Conservation (phyloP, 2,113 vertebrate species). For the Murina feae region DNA sequence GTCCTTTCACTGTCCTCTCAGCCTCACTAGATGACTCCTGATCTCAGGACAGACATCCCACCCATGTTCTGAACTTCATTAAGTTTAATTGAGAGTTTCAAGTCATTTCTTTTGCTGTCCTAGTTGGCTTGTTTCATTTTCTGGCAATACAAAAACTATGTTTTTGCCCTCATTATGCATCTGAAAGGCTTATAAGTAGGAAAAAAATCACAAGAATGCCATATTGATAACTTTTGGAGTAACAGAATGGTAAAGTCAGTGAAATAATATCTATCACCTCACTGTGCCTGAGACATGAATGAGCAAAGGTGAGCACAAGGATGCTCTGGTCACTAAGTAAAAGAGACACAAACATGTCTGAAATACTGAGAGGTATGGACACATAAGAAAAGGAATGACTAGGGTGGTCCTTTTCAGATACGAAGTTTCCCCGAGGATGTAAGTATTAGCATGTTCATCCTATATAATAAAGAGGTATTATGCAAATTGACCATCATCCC, state of each 20-base stretch:
- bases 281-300: too few species aligned
- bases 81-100: background rate
- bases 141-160: background rate
- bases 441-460: too few species aligned
- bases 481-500: too few species aligned
- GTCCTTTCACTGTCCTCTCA: background rate
- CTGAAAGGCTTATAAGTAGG: background rate
- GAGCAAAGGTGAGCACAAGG: too few species aligned
- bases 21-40: background rate
- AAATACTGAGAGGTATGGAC: too few species aligned
- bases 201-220: background rate
- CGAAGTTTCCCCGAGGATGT: too few species aligned
- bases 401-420: too few species aligned
- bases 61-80: background rate
- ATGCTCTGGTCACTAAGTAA: too few species aligned
- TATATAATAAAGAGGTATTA: too few species aligned
- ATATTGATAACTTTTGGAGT: background rate
- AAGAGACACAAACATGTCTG: too few species aligned
- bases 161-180: background rate
- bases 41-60: background rate
- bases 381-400: too few species aligned
- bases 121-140: background rate
- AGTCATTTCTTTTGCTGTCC: background rate
- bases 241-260: background rate
- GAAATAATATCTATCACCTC: background rate